Base-by-base conservation (phyloP, 2,797 vertebrate genomes). In the Rhinatrema bivittatum region DNA sequence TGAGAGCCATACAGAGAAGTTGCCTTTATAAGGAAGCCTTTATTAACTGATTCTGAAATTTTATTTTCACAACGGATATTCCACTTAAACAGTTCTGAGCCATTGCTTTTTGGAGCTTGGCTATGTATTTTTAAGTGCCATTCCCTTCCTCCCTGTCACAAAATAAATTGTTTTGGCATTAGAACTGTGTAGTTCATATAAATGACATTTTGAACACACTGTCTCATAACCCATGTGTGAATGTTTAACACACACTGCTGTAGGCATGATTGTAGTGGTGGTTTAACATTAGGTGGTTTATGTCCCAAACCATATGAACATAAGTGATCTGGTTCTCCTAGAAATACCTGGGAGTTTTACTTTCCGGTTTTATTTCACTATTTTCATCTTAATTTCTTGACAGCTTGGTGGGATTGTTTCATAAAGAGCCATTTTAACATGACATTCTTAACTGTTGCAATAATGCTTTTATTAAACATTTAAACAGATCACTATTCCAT, bases 351-450 rank as follows among this genome's bases (percentile, higher is more conserved):
- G n/a, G n/a, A n/a, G n/a, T n/a, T n/a, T n/a, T n/a, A n/a, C n/a
- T n/a, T n/a, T n/a, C n/a, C n/a, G n/a, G n/a, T n/a, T n/a, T 72
- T 76, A 39, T 72, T 62, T 65, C 71, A n/a, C n/a, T 45, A 49
- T 60, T 64, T 71, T 62, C 69, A 69, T 67, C 70, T n/a, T 62
- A 57, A 64, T 64, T 72, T 74, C 71, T 72, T 68, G 64, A 76
- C 53, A 60, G 65, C 67, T 71, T 73, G 69, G 82, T 74, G 73
- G n/a, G n/a, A 76, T 64, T 70, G 75, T 72, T n/a, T 74, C 63
- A 62, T 66, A 64, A 46, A 34, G 63, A 72, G 62, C 60, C 64
- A 75, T 76, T 73, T 70, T 79, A 68, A 74, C 50, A 53, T 65
- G 60, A 70, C 53, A 51, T 50, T 43, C 57, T 28, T 49, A 10